A percentile compares a stretch with the other conserved stretches of the same genome.
Conservation (phyloP, 1,140 invertebrate genomes). For the Littorina saxatilis region DNA sequence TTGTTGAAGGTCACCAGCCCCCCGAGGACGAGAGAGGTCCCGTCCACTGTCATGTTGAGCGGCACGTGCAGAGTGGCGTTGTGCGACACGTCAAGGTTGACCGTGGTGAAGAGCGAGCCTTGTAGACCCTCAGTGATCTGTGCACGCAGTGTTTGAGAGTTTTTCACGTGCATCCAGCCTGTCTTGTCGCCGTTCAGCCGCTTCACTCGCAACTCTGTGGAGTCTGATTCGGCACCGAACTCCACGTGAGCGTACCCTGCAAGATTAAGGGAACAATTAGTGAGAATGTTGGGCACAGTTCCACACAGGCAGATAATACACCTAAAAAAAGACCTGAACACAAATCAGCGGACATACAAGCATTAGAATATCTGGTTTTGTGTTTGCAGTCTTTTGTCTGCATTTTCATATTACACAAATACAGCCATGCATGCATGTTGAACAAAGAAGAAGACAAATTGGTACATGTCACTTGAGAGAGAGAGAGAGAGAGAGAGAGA, state of each 20-base stretch:
- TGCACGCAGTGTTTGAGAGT: conserved; percentile 56
- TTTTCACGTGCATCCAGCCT: conserved; percentile 52
- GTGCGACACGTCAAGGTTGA: conserved; percentile 57
- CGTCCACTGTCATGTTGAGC: conserved; percentile 57
- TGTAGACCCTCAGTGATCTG: conserved; percentile 57
- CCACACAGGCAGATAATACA: not conserved
- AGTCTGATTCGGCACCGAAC: conserved; percentile 38
- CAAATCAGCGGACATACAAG: too few relatives aligned
- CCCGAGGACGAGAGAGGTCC: conserved; percentile 47
- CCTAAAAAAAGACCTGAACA: too few relatives aligned
- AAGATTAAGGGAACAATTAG: too few relatives aligned
- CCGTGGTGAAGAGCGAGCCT: conserved; percentile 46
- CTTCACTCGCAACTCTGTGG: conserved; percentile 47
- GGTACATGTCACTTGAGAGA: too few relatives aligned
- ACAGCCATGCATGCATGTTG: too few relatives aligned
- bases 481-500: too few relatives aligned
- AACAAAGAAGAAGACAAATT: too few relatives aligned
- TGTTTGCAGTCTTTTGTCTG: too few relatives aligned
- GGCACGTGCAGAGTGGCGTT: conserved; percentile 59
- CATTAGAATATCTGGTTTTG: too few relatives aligned
- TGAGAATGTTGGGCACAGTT: too few relatives aligned
- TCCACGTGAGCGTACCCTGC: conserved; percentile 60
- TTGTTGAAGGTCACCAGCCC: conserved; percentile 64
- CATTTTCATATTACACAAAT: too few relatives aligned
- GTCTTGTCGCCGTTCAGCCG: conserved; percentile 59